Conservation (phyloP, 2,113 vertebrate genomes). For the Megalops atlanticus region DNA sequence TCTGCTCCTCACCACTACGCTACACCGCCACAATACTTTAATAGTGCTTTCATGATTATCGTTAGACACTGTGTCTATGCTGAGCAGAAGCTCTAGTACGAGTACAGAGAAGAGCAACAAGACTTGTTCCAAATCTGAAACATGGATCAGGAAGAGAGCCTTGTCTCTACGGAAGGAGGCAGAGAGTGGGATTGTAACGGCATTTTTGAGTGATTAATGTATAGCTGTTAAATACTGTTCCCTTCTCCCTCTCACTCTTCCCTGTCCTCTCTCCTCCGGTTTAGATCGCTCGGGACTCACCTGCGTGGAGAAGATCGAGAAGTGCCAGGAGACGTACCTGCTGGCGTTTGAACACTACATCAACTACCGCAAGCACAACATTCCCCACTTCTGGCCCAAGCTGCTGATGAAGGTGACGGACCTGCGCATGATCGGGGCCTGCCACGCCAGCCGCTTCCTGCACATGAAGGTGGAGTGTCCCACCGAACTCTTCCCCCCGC, state of each 20-base stretch:
- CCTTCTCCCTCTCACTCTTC: not conserved
- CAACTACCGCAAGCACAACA: slow-evolving; percentile 91
- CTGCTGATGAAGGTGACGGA: slow-evolving; percentile 99
- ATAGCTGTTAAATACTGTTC: too few relatives aligned
- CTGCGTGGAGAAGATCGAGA: slow-evolving; percentile 85
- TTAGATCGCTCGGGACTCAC: slow-evolving; percentile 83
- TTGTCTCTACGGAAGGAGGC: too few relatives aligned
- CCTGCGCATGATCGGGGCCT: slow-evolving; percentile 97
- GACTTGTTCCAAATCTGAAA: too few relatives aligned
- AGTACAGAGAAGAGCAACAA: too few relatives aligned
- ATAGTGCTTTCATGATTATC: too few relatives aligned
- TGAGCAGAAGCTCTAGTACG: too few relatives aligned
- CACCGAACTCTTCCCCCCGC: slow-evolving; percentile 81
- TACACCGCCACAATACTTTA: too few relatives aligned
- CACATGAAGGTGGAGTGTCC: slow-evolving; percentile 99
- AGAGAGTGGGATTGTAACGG: too few relatives aligned
- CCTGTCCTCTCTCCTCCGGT: not conserved
- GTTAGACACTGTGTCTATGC: too few relatives aligned
- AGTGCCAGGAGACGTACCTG: slow-evolving; percentile 88
- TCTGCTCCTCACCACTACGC: too few relatives aligned
- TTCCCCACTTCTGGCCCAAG: slow-evolving; percentile 99
- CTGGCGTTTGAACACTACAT: slow-evolving; percentile 90
- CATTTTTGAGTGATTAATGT: too few relatives aligned
- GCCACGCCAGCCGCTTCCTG: slow-evolving; percentile 98
- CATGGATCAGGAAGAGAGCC: too few relatives aligned